Evolutionary conservation across 2,888 invertebrate species (phyloP).

Genomic region (Tenodera sinensis): DNA sequence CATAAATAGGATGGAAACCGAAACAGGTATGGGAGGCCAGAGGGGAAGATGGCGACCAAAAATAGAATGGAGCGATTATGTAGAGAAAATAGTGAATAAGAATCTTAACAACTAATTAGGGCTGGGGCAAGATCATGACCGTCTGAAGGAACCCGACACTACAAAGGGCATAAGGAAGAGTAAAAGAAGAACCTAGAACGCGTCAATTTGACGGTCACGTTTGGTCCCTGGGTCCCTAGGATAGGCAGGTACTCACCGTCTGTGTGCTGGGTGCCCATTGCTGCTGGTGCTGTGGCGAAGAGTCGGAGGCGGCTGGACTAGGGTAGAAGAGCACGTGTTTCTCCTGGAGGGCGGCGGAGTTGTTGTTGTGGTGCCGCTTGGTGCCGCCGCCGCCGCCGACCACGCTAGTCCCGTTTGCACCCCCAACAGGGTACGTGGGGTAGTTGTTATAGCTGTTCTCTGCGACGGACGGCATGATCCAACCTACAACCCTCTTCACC

Average conservation of each 20-base stretch:
- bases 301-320: constrained; percentile 26
- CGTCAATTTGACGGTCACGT: too few species aligned
- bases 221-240: too few species aligned
- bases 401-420: not conserved
- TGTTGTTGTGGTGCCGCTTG: not conserved
- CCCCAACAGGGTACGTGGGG: constrained; percentile 6
- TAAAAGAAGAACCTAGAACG: too few species aligned
- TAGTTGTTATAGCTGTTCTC: constrained; percentile 18
- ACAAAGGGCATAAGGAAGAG: too few species aligned
- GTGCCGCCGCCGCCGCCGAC: not conserved
- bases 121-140: too few species aligned
- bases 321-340: constrained; percentile 49
- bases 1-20: too few species aligned
- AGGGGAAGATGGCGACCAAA: too few species aligned
- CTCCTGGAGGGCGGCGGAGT: constrained; percentile 43
- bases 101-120: too few species aligned
- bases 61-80: too few species aligned
- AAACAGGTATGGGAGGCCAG: too few species aligned
- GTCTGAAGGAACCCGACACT: too few species aligned
- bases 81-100: too few species aligned
- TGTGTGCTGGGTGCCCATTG: not conserved
- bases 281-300: not conserved
- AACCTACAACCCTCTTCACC: not conserved
- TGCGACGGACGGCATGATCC: not conserved
- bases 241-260: not conserved